Percentiles rank a stretch among this genome's conserved stretches.
phyloP scores from a whole-genome alignment of 1,140 invertebrate species.

The Ctenoplectra terminalis region DNA sequence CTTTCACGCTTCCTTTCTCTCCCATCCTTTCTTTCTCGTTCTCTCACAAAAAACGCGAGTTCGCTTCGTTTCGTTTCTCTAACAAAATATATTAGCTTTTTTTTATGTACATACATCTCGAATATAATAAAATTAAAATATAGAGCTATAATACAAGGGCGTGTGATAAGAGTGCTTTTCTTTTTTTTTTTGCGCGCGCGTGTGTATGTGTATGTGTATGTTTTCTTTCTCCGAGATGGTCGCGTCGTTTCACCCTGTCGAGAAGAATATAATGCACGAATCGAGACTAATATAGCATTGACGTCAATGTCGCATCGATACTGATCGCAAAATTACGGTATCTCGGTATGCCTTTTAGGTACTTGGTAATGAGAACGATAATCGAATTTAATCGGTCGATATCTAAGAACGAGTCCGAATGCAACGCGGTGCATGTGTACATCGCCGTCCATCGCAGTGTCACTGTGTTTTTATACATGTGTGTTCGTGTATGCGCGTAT shows the following conservation, averaged over 20 bases:
- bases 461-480: not conserved
- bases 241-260: slow-evolving; percentile 5
- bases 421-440: slow-evolving; percentile 23
- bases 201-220: not conserved
- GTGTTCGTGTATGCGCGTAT: not conserved
- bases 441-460: slow-evolving; percentile 6
- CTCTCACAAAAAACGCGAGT: slow-evolving; percentile 35
- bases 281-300: slow-evolving; percentile 37
- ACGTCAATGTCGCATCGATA: slow-evolving; percentile 27
- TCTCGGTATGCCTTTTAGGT: slow-evolving; percentile 60
- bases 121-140: slow-evolving; percentile 73
- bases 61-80: slow-evolving; percentile 53
- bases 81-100: slow-evolving; percentile 82
- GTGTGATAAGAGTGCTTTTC: slow-evolving; percentile 51
- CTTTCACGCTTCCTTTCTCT: slow-evolving; percentile 23
- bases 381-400: slow-evolving; percentile 57
- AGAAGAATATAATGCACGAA: slow-evolving; percentile 31
- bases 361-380: slow-evolving; percentile 59
- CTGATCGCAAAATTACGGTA: slow-evolving; percentile 37
- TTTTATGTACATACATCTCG: slow-evolving; percentile 75
- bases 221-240: not conserved
- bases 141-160: slow-evolving; percentile 76
- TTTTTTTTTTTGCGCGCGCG: slow-evolving; percentile 10
- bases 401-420: slow-evolving; percentile 52
- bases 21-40: slow-evolving; percentile 32